Conservation (phyloP, 1,140 invertebrate genomes). For the Diorhabda carinulata region DNA sequence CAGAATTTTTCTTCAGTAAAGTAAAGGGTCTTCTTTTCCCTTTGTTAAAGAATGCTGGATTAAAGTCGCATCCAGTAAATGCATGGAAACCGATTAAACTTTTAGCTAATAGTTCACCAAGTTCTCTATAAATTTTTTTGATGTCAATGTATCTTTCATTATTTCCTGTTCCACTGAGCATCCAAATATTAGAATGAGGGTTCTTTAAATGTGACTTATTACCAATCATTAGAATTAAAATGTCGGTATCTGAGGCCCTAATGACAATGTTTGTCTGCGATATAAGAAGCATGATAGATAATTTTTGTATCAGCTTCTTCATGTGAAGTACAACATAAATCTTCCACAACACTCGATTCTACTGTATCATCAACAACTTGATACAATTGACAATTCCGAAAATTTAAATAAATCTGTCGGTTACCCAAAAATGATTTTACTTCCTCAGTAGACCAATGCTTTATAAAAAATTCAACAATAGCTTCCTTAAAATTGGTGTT, state of each 20-base stretch:
- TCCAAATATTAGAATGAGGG: background rate
- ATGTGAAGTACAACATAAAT: slow-evolving; percentile 30
- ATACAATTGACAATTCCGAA: slow-evolving; percentile 30
- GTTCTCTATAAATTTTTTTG: slow-evolving; percentile 18
- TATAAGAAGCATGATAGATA: slow-evolving; percentile 23
- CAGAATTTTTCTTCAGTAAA: slow-evolving; percentile 18
- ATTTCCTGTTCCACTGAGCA: background rate
- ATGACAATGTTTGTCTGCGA: slow-evolving; percentile 29
- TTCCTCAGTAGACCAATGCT: slow-evolving; percentile 29
- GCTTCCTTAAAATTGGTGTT: slow-evolving; percentile 11
- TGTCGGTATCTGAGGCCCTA: slow-evolving; percentile 30
- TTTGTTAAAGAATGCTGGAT: slow-evolving; percentile 18
- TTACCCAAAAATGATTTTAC: background rate
- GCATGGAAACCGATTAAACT: background rate
- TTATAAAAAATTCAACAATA: slow-evolving; percentile 26
- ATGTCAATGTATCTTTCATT: slow-evolving; percentile 26
- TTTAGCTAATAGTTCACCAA: slow-evolving; percentile 24
- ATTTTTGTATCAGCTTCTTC: slow-evolving; percentile 30
- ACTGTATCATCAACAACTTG: slow-evolving; percentile 27
- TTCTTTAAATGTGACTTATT: slow-evolving; percentile 29
- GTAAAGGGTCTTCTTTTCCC: background rate
- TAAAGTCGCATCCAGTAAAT: slow-evolving; percentile 27
- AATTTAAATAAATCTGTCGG: slow-evolving; percentile 29
- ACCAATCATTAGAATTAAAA: slow-evolving; percentile 33
- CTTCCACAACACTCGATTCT: slow-evolving; percentile 26